Conservation (phyloP, 2,888 invertebrate species). For the Patella ulyssiponensis region DNA sequence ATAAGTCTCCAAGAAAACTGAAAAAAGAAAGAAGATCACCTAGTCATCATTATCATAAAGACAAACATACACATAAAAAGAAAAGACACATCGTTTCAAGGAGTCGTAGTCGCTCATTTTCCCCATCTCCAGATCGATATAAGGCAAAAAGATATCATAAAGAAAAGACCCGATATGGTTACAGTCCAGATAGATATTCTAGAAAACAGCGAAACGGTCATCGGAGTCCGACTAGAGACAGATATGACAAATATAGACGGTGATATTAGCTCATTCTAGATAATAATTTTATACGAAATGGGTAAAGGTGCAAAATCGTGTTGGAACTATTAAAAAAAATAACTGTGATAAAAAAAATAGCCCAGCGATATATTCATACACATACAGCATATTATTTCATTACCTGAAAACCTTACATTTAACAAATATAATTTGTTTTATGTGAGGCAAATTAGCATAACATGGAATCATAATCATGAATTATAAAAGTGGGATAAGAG, state of each 20-base stretch:
- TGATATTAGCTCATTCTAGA: neutral
- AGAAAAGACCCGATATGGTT: conserved; percentile 23
- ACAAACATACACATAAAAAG: conserved; percentile 52
- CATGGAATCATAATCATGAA: no score
- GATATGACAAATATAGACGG: conserved; percentile 36
- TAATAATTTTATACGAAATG: neutral
- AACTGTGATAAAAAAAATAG: neutral
- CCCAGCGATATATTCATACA: neutral
- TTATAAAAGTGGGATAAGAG: no score
- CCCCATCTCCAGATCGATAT: conserved; percentile 18
- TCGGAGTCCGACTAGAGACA: conserved; percentile 44
- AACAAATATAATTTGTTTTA: no score
- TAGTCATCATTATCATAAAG: conserved; percentile 44
- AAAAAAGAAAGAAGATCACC: conserved; percentile 50
- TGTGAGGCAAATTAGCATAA: no score
- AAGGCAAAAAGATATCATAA: conserved; percentile 4
- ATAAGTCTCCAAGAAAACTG: conserved; percentile 42
- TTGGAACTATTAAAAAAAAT: neutral
- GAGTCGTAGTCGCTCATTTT: conserved; percentile 45
- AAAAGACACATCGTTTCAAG: conserved; percentile 46
- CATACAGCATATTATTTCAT: no score
- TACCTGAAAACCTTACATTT: no score
- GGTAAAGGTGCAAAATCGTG: neutral
- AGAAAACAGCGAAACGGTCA: conserved; percentile 47
- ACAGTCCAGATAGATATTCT: conserved; percentile 38